A percentile compares a stretch with the other conserved stretches of the same genome.
Conservation (phyloP, 2,113 vertebrate genomes). For the Narcine bancroftii region DNA sequence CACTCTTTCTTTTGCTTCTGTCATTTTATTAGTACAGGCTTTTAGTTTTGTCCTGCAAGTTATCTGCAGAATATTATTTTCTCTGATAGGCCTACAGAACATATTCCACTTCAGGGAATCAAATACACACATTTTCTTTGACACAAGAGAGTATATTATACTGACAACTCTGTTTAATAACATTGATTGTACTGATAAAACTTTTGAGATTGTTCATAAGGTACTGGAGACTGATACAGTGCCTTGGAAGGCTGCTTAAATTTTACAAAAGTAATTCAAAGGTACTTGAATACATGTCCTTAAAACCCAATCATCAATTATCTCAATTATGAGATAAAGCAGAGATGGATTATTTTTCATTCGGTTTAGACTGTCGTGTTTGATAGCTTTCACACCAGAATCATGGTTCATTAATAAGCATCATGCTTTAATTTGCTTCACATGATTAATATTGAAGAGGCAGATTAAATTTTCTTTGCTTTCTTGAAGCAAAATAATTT, state of each 20-base stretch:
- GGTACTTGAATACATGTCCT: background rate
- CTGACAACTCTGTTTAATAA: background rate
- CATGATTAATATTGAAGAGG: background rate
- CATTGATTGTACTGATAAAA: background rate
- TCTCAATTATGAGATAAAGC: background rate
- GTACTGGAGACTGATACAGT: background rate
- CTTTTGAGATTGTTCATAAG: background rate
- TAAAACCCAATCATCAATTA: slow-evolving; percentile 15
- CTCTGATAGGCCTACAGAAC: background rate
- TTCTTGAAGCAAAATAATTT: background rate
- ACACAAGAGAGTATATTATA: background rate
- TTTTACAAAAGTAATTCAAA: slow-evolving; percentile 10
- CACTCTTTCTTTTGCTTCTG: background rate
- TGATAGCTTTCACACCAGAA: background rate
- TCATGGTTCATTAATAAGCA: background rate
- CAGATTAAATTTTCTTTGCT: slow-evolving; percentile 1
- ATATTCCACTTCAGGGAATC: background rate
- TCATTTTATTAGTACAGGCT: background rate
- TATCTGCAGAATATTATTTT: background rate
- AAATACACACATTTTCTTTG: background rate
- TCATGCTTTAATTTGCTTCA: background rate
- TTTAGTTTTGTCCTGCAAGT: background rate
- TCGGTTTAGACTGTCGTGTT: background rate
- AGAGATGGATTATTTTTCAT: background rate
- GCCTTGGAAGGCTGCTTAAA: background rate